These are phyloP conservation scores for Frankliniella fusca DNA, from an alignment of 2,888 invertebrate genomes.

Conservation along the genomic window DNA sequence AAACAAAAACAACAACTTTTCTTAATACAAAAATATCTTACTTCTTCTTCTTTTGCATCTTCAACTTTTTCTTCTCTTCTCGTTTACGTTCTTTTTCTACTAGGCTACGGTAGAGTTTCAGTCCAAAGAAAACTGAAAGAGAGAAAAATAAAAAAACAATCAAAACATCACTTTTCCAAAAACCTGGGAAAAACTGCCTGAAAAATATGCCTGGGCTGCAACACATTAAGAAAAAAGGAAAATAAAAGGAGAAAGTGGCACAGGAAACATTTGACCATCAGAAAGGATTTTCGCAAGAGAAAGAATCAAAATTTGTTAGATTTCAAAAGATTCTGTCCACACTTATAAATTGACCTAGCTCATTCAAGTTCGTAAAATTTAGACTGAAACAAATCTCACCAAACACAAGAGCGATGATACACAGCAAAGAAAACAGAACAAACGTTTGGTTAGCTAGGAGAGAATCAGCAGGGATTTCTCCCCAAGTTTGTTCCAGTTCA, in stretches of 20 bases:
- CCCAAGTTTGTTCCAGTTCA: not conserved
- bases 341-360: no score
- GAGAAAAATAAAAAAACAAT: constrained; percentile 38
- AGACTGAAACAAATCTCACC: not conserved
- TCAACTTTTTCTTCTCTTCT: constrained; percentile 76
- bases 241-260: not conserved
- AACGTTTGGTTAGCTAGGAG: not conserved
- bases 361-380: no score
- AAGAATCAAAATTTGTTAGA: no score
- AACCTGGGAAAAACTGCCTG: no score
- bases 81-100: constrained; percentile 69
- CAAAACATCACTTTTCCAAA: no score
- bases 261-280: not conserved
- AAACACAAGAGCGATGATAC: not conserved
- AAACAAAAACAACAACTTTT: not conserved
- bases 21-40: constrained; percentile 42
- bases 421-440: not conserved
- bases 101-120: constrained; percentile 76
- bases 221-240: not conserved
- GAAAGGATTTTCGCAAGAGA: not conserved
- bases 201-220: no score
- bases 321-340: no score
- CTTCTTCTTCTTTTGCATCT: constrained; percentile 77
- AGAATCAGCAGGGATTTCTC: not conserved
- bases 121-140: constrained; percentile 78